Percentiles rank a stretch among this genome's conserved stretches.
phyloP scores from a whole-genome alignment of 2,113 vertebrate genomes.

The Archilochus colubris region DNA sequence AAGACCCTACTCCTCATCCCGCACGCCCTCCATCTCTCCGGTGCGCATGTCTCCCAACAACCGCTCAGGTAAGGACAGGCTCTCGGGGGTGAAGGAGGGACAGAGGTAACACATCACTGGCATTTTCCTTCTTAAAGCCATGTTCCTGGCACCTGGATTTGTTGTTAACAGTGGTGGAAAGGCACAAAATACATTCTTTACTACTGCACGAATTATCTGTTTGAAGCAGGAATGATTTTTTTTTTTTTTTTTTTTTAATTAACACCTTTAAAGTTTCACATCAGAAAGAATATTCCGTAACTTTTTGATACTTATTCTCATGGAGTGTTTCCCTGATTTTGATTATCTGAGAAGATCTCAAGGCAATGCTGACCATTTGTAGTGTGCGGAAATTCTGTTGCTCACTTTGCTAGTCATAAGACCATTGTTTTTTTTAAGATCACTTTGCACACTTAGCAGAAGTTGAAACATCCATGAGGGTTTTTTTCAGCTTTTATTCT shows the following conservation, averaged over 20 bases:
- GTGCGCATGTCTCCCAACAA: slow-evolving; percentile 98
- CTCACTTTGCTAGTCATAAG: not conserved
- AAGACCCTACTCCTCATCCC: slow-evolving; percentile 95
- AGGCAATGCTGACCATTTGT: not conserved
- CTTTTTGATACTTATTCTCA: not conserved
- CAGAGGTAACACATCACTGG: not conserved
- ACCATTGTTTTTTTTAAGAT: rapidly evolving
- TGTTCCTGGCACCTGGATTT: not conserved
- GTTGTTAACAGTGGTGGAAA: not conserved
- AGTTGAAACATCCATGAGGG: not conserved
- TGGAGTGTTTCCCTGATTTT: not conserved
- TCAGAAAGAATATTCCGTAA: not conserved
- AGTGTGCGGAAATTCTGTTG: not conserved
- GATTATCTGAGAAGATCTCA: not conserved
- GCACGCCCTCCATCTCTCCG: slow-evolving; percentile 96
- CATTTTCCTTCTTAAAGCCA: not conserved
- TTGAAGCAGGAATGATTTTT: not conserved
- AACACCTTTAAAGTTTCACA: not conserved
- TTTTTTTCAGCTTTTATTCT: not conserved
- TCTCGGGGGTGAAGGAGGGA: too few species aligned
- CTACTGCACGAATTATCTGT: not conserved
- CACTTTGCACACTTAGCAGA: not conserved
- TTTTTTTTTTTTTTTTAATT: not conserved
- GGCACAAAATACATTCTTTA: not conserved
- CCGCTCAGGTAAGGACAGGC: slow-evolving; percentile 87